Base-by-base conservation (phyloP, 2,113 vertebrate genomes). In the Rhombomys opimus region DNA sequence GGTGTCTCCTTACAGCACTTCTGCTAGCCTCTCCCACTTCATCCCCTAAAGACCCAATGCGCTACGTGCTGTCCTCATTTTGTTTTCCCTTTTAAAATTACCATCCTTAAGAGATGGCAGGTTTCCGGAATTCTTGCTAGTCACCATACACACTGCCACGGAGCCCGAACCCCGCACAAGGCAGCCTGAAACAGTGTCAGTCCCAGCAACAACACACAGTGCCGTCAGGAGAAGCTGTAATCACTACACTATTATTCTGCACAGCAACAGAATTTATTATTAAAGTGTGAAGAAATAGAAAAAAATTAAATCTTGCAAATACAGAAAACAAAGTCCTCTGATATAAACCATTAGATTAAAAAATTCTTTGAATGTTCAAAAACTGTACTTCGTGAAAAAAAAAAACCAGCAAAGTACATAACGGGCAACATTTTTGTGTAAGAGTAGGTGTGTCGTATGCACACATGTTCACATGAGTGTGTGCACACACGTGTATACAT, bases 331-430 rank as follows among this genome's bases (percentile, higher is more conserved):
- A 85, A 93, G 12, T 50, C 46, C 10, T 94, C n/a, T 72, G 17
- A 92, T 86, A 2, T 63, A 95, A 90, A 23, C 54, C 86, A 88
- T 82, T 87, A 78, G 8, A 91, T 91, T 10, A 52, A 96, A 96
- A 96, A 95, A 78, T 30, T 87, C 25, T 87, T 57, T 84, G 81
- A 95, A 84, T 92, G 67, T 73, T 5, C 86, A 89, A 96, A 96
- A 80, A 91, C 18, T 41, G 76, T 52, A 65, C n/a, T 20, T 50
- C 72, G 17, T 89, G 67, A 89, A n/a, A 57, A 84, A 35, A 52
- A 59, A 92, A 91, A 95, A 90, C 52, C 4, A 87, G 67, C 7
- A 65, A 87, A 94, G 91, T 30, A 85, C 0, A 52, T 76, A 89
- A 91, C 41, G 52, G 20, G 68, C 54, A 77, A 87, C 23, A 75